Evolutionary conservation across 1,140 invertebrate genomes (phyloP).

Genomic region (Zaprionus nigranus): DNA sequence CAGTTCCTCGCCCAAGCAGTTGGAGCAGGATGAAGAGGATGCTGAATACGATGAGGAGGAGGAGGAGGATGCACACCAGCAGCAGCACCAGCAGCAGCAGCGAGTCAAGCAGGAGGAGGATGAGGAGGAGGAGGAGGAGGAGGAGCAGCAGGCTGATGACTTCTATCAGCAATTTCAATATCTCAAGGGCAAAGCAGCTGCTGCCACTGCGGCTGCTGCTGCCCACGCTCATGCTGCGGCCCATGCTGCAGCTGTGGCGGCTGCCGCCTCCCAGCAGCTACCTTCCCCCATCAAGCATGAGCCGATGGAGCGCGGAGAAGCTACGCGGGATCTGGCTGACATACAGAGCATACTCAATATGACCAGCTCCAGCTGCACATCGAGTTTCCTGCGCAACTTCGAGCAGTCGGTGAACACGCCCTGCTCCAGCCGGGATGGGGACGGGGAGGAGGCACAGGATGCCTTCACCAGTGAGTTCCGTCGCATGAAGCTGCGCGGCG

Average conservation of each 20-base stretch:
- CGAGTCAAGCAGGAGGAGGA: constrained; percentile 10
- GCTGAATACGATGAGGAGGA: constrained; percentile 19
- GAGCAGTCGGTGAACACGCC: constrained; percentile 81
- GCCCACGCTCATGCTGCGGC: background rate
- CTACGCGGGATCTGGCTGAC: constrained; percentile 91
- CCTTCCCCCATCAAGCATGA: constrained; percentile 63
- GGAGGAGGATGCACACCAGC: background rate
- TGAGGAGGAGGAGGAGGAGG: constrained; percentile 41
- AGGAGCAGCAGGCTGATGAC: constrained; percentile 85
- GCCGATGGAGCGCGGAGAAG: constrained; percentile 25
- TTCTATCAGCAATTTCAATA: constrained; percentile 91
- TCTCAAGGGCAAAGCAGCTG: constrained; percentile 87
- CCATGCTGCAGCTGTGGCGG: background rate
- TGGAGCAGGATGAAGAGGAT: constrained; percentile 20
- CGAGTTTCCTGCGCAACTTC: constrained; percentile 79
- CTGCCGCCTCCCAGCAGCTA: constrained; percentile 22
- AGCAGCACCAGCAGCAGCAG: background rate
- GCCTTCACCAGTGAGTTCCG: constrained; percentile 91
- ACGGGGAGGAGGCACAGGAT: constrained; percentile 93
- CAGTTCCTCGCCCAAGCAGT: constrained; percentile 50
- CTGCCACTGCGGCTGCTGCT: background rate
- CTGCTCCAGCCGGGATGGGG: constrained; percentile 85
- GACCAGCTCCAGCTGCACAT: constrained; percentile 86
- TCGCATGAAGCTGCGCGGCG: constrained; percentile 93
- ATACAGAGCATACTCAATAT: constrained; percentile 92